Conservation (phyloP, 2,888 invertebrate genomes). For the Malthinus flaveolus region DNA sequence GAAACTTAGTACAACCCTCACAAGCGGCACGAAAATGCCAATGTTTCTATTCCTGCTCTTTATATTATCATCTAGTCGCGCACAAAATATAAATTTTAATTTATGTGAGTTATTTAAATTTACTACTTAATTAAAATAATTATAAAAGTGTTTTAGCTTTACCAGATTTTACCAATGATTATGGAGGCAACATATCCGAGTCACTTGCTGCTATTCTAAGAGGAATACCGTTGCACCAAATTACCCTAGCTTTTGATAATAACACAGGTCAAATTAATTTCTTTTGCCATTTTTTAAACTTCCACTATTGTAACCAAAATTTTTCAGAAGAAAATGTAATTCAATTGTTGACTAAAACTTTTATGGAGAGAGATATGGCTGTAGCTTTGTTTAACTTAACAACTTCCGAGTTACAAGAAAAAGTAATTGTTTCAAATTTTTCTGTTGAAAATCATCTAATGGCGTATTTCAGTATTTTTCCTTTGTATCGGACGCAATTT, state of each 20-base stretch:
- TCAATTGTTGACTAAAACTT: conserved; percentile 35
- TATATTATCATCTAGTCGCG: neutral
- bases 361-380: conserved; percentile 41
- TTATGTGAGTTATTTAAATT: neutral
- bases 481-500: conserved; percentile 57
- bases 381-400: conserved; percentile 48
- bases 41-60: neutral
- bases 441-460: too few species aligned
- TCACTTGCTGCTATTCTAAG: conserved; percentile 48
- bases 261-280: conserved; percentile 41
- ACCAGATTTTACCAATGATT: conserved; percentile 21
- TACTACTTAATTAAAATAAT: neutral
- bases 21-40: too few species aligned
- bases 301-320: neutral
- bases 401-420: conserved; percentile 43
- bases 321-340: conserved; percentile 42
- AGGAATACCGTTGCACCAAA: conserved; percentile 45
- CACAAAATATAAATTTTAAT: neutral
- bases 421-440: too few species aligned
- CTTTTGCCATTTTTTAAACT: neutral
- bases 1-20: neutral
- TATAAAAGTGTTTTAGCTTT: neutral
- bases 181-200: conserved; percentile 47
- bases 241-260: conserved; percentile 48
- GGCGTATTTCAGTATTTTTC: conserved; percentile 57